A percentile compares a stretch with the other conserved stretches of the same genome.
phyloP scores from a whole-genome alignment of 2,113 vertebrate species.

The Cinclus mexicanus region DNA sequence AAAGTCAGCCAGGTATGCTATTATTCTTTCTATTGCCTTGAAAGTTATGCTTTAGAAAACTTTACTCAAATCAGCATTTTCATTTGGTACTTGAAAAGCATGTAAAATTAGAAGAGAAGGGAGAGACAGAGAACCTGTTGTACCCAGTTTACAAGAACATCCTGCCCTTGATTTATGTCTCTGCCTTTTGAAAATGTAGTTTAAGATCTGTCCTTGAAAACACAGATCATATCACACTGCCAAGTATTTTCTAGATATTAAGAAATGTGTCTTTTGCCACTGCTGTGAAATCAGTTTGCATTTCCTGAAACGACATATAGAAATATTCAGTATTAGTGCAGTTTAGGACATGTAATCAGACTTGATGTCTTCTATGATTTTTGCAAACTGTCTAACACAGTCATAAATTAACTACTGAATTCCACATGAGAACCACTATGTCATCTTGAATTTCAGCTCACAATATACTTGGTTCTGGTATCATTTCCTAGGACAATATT shows the following conservation, averaged over 20 bases:
- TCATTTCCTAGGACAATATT: not conserved
- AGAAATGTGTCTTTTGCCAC: not conserved
- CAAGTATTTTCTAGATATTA: slow-evolving; percentile 9
- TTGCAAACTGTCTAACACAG: not conserved
- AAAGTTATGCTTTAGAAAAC: not conserved
- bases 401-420: not conserved
- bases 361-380: not conserved
- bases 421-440: not conserved
- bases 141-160: slow-evolving; percentile 14
- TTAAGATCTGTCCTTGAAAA: slow-evolving; percentile 53
- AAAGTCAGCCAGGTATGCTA: not conserved
- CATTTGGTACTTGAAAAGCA: not conserved
- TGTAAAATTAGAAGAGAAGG: not conserved
- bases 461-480: not conserved
- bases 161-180: slow-evolving; percentile 46
- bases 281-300: slow-evolving; percentile 2
- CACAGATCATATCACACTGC: not conserved
- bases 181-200: slow-evolving; percentile 17
- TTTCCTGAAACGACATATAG: not conserved
- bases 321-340: not conserved
- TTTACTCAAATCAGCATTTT: not conserved
- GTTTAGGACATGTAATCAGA: not conserved
- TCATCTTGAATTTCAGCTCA: not conserved
- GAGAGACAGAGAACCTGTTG: not conserved
- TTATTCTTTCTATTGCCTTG: not conserved